Conservation (phyloP, 2,797 vertebrate genomes). For the Menidia menidia region DNA sequence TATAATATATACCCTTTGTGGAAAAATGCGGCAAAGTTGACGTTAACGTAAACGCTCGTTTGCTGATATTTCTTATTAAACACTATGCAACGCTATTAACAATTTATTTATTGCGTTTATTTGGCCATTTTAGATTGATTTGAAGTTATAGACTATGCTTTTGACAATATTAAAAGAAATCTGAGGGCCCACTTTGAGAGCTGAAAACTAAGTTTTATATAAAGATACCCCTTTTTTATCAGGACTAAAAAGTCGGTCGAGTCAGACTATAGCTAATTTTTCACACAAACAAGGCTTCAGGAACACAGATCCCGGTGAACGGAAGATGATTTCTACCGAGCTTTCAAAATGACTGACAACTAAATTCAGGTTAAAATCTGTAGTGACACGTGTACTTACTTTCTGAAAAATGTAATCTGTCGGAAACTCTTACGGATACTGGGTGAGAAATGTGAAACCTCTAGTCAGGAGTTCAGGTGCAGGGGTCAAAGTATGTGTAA, state of each 20-base stretch:
- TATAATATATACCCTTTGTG: too few species aligned
- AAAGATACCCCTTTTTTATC: background rate
- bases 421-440: background rate
- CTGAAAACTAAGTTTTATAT: background rate
- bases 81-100: background rate
- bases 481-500: too few species aligned
- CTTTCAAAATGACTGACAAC: background rate
- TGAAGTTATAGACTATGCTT: background rate
- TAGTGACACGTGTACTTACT: constrained; percentile 34
- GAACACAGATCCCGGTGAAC: background rate
- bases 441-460: background rate
- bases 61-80: background rate
- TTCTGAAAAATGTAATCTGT: constrained; percentile 1
- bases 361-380: background rate
- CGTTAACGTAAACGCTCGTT: background rate
- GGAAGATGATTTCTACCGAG: background rate
- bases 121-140: background rate
- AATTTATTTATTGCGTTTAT: background rate
- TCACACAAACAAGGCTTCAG: background rate
- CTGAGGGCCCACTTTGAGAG: background rate
- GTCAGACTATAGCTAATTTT: background rate
- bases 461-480: background rate
- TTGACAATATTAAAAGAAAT: background rate
- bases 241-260: background rate
- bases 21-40: background rate